Percentiles rank a stretch among this genome's conserved stretches.
phyloP scores from a whole-genome alignment of 2,797 vertebrate species.

The Simalia tracyae region DNA sequence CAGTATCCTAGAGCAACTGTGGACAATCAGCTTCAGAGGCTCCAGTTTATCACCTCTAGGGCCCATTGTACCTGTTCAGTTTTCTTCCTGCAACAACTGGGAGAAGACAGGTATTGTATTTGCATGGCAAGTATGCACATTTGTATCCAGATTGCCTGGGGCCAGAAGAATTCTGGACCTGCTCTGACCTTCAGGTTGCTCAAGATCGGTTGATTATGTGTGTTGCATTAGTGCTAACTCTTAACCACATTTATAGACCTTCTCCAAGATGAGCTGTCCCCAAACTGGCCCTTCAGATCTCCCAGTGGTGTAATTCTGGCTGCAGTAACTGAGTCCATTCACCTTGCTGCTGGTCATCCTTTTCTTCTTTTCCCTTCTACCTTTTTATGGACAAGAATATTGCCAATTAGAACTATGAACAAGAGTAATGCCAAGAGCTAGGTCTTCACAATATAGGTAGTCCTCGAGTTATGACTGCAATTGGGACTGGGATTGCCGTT shows the following conservation, averaged over 20 bases:
- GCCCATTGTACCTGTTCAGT: too few species aligned
- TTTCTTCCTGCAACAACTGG: too few species aligned
- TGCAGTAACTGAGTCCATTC: neutral
- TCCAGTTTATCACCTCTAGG: neutral
- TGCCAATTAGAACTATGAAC: too few species aligned
- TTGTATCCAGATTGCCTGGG: neutral
- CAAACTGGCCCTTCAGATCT: neutral
- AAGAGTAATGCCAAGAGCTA: too few species aligned
- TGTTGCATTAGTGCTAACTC: neutral
- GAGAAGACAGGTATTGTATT: too few species aligned
- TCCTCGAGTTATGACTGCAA: too few species aligned
- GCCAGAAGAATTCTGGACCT: neutral
- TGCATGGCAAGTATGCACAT: too few species aligned
- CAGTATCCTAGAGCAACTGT: neutral
- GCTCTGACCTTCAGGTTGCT: neutral
- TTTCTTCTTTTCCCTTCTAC: neutral
- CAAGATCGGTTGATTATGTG: neutral
- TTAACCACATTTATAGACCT: neutral
- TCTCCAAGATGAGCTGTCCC: neutral
- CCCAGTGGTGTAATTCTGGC: neutral
- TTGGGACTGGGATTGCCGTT: too few species aligned
- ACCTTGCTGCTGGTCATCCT: neutral
- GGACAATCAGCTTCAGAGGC: neutral
- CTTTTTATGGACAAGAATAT: neutral
- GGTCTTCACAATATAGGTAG: neutral